These are phyloP conservation scores for Theropithecus gelada DNA, from an alignment of 2,113 vertebrate genomes.

Conservation along the genomic window DNA sequence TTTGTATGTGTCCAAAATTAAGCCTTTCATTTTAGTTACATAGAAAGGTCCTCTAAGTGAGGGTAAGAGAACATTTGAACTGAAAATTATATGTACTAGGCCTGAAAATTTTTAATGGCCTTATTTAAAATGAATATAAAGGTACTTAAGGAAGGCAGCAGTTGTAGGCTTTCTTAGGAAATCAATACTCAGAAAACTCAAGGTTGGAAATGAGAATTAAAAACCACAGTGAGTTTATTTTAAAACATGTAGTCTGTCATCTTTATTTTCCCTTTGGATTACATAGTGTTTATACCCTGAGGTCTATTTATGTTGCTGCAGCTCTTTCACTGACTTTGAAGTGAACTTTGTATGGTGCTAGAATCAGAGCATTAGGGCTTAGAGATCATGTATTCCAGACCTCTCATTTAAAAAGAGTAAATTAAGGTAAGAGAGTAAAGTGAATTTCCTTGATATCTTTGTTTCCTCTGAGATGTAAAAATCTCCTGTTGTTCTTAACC, in stretches of 20 bases:
- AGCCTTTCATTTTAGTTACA: not conserved
- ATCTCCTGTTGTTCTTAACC: not conserved
- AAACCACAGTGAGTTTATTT: conserved; percentile 77
- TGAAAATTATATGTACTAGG: not conserved
- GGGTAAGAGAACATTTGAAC: not conserved
- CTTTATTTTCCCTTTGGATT: conserved; percentile 68
- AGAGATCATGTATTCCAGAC: not conserved
- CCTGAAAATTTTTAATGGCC: conserved; percentile 30
- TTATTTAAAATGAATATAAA: conserved; percentile 62
- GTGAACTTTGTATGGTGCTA: conserved; percentile 35
- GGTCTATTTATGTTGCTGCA: conserved; percentile 58
- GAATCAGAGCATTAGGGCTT: conserved; percentile 39
- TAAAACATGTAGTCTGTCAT: conserved; percentile 67
- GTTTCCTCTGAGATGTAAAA: not conserved
- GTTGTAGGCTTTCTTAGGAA: conserved; percentile 59
- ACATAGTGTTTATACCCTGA: conserved; percentile 61
- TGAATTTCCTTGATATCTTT: not conserved
- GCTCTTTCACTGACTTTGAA: conserved; percentile 68
- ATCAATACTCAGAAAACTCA: conserved; percentile 76
- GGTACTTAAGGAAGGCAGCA: conserved; percentile 44
- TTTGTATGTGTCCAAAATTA: conserved; percentile 11
- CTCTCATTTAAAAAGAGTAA: conserved; percentile 29
- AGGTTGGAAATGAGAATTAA: conserved; percentile 69
- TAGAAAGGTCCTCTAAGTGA: conserved; percentile 12
- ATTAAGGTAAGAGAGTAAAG: not conserved